A percentile compares a stretch with the other conserved stretches of the same genome.
Evolutionary conservation across 1,140 invertebrate species (phyloP).

Genomic region (Drosophila kepulauana): DNA sequence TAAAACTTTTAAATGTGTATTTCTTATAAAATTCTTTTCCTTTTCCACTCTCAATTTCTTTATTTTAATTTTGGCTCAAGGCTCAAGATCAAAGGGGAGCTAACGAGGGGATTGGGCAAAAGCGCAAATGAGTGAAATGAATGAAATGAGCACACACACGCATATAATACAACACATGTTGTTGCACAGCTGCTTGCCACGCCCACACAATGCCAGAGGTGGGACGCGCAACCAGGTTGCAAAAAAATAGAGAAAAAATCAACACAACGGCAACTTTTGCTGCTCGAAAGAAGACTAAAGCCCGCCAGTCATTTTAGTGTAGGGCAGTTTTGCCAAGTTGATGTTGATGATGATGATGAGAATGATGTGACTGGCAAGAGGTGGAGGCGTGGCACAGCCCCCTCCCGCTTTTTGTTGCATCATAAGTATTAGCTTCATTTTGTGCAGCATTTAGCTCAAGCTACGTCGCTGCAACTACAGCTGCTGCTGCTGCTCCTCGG

Average conservation of each 20-base stretch:
- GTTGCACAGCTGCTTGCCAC: constrained; percentile 59
- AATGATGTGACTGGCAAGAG: not conserved
- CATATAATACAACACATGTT: constrained; percentile 36
- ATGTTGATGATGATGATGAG: not conserved
- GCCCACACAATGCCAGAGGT: constrained; percentile 63
- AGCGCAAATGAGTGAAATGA: constrained; percentile 61
- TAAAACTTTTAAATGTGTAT: constrained; percentile 1
- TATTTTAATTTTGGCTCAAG: not conserved
- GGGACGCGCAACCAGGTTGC: constrained; percentile 27
- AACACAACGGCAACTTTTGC: constrained; percentile 47
- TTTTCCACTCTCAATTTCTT: not conserved
- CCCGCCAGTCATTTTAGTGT: constrained; percentile 70
- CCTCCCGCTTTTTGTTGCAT: constrained; percentile 67
- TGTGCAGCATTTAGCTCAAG: constrained; percentile 64
- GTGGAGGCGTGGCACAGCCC: constrained; percentile 47
- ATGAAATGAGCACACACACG: constrained; percentile 60
- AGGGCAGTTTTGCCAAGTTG: not conserved
- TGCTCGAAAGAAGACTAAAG: constrained; percentile 63
- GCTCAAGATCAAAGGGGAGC: constrained; percentile 1
- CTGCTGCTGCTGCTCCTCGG: constrained; percentile 1
- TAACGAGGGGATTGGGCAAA: constrained; percentile 9
- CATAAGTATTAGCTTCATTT: constrained; percentile 82
- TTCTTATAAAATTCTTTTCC: not conserved
- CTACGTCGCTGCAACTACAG: not conserved
- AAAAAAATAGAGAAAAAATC: constrained; percentile 22